Conservation (phyloP, 2,797 vertebrate species). For the Eidolon dupreanum region DNA sequence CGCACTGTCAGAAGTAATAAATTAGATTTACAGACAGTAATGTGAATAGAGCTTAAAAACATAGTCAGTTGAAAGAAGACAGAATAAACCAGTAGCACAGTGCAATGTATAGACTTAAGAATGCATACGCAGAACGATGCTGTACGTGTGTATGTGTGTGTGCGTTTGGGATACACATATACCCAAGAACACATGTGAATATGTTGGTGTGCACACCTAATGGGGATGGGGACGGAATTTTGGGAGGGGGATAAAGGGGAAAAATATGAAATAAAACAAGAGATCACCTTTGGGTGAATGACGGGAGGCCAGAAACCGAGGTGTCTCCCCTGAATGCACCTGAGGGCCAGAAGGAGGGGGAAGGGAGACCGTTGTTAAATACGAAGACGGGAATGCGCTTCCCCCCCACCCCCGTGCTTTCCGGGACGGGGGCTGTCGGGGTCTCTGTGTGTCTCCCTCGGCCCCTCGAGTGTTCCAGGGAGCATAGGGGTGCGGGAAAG, state of each 20-base stretch:
- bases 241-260: neutral
- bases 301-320: neutral
- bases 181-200: neutral
- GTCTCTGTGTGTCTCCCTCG: neutral
- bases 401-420: neutral
- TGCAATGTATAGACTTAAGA: neutral
- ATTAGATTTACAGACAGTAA: neutral
- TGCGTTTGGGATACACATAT: neutral
- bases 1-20: neutral
- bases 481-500: neutral
- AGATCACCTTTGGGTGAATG: neutral
- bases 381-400: neutral
- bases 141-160: fast-evolving
- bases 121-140: neutral
- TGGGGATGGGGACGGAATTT: neutral
- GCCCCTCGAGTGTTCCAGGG: neutral
- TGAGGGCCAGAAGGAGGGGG: neutral
- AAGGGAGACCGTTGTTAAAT: neutral
- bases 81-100: neutral
- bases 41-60: neutral
- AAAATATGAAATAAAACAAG: neutral
- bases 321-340: neutral
- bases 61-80: neutral
- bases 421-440: neutral
- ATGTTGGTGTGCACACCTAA: neutral